phyloP scores from a whole-genome alignment of 2,888 invertebrate genomes.

The Diaperis boleti region DNA sequence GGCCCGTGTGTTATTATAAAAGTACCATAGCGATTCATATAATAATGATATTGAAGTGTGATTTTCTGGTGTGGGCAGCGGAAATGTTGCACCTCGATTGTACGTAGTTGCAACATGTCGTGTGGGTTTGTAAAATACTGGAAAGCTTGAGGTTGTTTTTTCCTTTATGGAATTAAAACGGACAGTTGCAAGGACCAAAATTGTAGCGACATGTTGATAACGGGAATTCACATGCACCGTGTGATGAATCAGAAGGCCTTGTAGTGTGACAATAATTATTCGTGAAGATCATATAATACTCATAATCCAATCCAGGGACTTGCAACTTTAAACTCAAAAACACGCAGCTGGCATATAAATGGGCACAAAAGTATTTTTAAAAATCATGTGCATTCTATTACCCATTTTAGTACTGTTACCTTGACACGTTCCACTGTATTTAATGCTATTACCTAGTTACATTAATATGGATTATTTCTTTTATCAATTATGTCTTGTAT shows the following conservation, averaged over 20 bases:
- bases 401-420: conserved; percentile 15
- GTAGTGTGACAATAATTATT: too few relatives aligned
- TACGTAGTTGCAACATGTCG: conserved; percentile 46
- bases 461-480: background rate
- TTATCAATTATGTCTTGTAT: background rate
- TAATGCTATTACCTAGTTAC: background rate
- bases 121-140: conserved; percentile 36
- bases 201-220: background rate
- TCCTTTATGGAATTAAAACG: background rate
- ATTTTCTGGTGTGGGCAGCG: conserved; percentile 48
- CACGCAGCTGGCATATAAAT: conserved; percentile 1
- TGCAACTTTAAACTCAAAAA: background rate
- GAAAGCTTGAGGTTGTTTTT: conserved; percentile 8
- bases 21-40: conserved; percentile 9
- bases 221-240: background rate
- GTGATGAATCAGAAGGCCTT: background rate
- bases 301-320: too few relatives aligned
- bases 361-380: too few relatives aligned
- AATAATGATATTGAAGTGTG: conserved; percentile 16
- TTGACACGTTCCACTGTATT: conserved; percentile 21
- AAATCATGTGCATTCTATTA: conserved; percentile 4
- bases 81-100: conserved; percentile 52
- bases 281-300: too few relatives aligned
- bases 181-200: background rate
- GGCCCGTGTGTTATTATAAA: conserved; percentile 12